Evolutionary conservation across 2,888 invertebrate genomes (phyloP).

Genomic region (Plebejus argus): DNA sequence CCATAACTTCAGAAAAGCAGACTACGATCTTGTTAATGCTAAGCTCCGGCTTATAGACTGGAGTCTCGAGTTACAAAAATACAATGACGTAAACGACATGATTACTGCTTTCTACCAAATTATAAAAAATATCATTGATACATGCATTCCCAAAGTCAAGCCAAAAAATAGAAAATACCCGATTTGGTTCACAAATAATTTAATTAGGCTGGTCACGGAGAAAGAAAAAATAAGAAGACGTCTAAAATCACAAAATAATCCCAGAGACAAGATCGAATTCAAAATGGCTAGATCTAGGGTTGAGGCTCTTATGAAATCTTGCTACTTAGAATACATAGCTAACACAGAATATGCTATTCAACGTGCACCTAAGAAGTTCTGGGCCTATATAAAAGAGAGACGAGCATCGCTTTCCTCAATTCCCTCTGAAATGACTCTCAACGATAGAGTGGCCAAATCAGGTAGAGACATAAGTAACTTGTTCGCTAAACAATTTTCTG

Average conservation of each 20-base stretch:
- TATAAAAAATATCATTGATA: slow-evolving; percentile 16
- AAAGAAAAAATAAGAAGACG: slow-evolving; percentile 29
- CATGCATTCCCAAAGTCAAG: slow-evolving; percentile 6
- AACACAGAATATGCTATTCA: not conserved
- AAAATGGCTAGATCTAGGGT: slow-evolving; percentile 13
- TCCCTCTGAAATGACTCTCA: no score
- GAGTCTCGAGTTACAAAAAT: not conserved
- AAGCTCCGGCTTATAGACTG: slow-evolving; percentile 14
- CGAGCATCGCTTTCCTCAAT: no score
- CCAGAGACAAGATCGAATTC: slow-evolving; percentile 28
- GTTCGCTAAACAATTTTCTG: no score
- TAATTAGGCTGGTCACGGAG: slow-evolving; percentile 2
- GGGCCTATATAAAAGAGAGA: slow-evolving; percentile 11
- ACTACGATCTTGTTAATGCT: slow-evolving; percentile 1
- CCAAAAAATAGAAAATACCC: not conserved
- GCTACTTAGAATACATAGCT: not conserved
- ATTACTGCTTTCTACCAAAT: slow-evolving; percentile 17
- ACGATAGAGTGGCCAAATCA: no score
- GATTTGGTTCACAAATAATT: slow-evolving; percentile 20
- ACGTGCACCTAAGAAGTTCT: slow-evolving; percentile 21
- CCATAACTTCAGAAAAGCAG: slow-evolving; percentile 27
- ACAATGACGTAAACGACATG: slow-evolving; percentile 18
- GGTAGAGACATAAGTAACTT: no score
- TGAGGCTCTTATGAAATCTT: not conserved
- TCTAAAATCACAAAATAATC: slow-evolving; percentile 12